phyloP scores from a whole-genome alignment of 2,888 invertebrate species.

The Orchesellides sinensis region DNA sequence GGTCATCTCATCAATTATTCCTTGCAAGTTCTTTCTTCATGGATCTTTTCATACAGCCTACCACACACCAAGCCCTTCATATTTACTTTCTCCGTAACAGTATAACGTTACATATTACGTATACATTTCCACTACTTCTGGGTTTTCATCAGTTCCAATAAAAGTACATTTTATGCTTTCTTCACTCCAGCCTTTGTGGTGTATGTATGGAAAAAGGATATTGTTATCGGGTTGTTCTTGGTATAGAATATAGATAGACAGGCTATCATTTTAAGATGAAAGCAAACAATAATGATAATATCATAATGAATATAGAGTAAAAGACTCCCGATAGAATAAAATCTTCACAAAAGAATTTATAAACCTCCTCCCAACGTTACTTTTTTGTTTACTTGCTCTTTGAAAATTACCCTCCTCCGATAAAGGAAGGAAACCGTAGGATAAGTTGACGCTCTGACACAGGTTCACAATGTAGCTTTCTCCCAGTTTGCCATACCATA shows the following conservation, averaged over 20 bases:
- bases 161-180: background rate
- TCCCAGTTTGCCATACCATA: too few relatives aligned
- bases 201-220: background rate
- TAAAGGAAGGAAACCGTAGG: background rate
- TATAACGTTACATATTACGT: too few relatives aligned
- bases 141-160: background rate
- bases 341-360: conserved; percentile 28
- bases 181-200: background rate
- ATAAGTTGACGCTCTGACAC: background rate
- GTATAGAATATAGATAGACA: background rate
- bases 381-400: background rate
- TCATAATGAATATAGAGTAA: conserved; percentile 32
- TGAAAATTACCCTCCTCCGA: background rate
- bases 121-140: too few relatives aligned
- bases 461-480: too few relatives aligned
- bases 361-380: too few relatives aligned
- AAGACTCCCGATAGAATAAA: conserved; percentile 37
- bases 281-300: conserved; percentile 26
- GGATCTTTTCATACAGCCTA: background rate
- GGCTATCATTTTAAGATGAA: conserved; percentile 8
- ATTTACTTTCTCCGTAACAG: too few relatives aligned
- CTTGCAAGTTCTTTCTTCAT: conserved; percentile 23
- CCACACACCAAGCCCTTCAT: background rate
- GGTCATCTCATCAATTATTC: conserved; percentile 59
- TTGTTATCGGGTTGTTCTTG: background rate